A percentile compares a stretch with the other conserved stretches of the same genome.
phyloP scores from a whole-genome alignment of 2,888 invertebrate species.

The Colletes collaris region DNA sequence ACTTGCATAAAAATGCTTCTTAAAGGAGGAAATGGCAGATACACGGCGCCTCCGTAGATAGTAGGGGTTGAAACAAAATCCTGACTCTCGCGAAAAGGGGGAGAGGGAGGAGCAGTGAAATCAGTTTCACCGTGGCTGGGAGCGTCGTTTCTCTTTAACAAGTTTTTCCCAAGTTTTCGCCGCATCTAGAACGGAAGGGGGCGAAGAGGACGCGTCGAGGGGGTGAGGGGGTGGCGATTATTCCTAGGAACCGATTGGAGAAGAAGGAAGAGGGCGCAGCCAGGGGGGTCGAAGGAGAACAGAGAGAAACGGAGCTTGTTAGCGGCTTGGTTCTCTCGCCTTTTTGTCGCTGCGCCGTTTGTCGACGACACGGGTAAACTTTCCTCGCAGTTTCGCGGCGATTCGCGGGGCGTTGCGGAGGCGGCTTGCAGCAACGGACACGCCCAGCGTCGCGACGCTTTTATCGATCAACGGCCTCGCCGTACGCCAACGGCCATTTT shows the following conservation, averaged over 20 bases:
- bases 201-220: background rate
- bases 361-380: slow-evolving; percentile 61
- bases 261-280: background rate
- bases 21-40: too few relatives aligned
- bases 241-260: background rate
- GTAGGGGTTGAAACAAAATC: background rate
- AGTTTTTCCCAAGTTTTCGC: slow-evolving; percentile 20
- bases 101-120: background rate
- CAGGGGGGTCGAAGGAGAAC: slow-evolving; percentile 7
- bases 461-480: slow-evolving; percentile 77
- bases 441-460: slow-evolving; percentile 81
- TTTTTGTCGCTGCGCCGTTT: slow-evolving; percentile 52
- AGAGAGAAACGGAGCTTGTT: slow-evolving; percentile 41
- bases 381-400: slow-evolving; percentile 63
- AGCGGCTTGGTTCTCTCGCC: slow-evolving; percentile 35
- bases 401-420: slow-evolving; percentile 71
- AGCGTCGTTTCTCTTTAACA: slow-evolving; percentile 24
- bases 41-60: too few relatives aligned
- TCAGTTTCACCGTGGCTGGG: background rate
- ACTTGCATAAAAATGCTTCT: too few relatives aligned
- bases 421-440: slow-evolving; percentile 74
- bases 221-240: background rate
- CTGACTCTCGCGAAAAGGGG: background rate
- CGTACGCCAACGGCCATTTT: slow-evolving; percentile 76
- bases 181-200: background rate